Base-by-base conservation (phyloP, 2,113 vertebrate species). In the Catagonus wagneri region DNA sequence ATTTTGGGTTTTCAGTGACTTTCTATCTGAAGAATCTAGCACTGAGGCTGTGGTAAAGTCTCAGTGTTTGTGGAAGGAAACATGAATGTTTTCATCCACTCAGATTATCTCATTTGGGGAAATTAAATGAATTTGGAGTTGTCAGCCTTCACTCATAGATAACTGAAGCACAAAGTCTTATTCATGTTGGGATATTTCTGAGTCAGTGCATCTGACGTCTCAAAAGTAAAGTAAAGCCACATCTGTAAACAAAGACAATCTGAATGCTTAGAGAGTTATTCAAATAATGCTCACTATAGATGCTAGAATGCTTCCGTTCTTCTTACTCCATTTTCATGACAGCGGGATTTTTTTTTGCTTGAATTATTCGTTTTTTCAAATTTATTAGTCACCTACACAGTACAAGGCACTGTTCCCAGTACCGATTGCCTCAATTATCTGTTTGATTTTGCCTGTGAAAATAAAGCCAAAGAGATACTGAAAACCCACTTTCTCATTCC, bases 361-460 rank as follows among this genome's bases (percentile, higher is more conserved):
- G 4, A 72, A 94, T 84, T 83, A 44, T 11, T 86, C 11, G 50
- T 63, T 63, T 76, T 93, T 83, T 86, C 32, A 63, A 39, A 88
- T 85, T 12, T 89, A 75, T 93, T 88, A 34, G 50, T 61, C 13
- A 87, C 25, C 39, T 76, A 29, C 4, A 15, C 32, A 72, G 1
- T 44, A 27, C 0, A 76, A 71, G 69, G 29, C 65, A 65, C 34
- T 71, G 14, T 86, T 94, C n/a, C 14, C 27, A n/a, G 39, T 58
- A 76, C 32, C 50, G 66, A 83, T 81, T 61, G 58, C 60, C 79
- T 94, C 44, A 68, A 60, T 29, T 81, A 10, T 69, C 34, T 11
- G 1, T 95, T 93, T 96, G 60, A 87, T 94, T 96, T 96, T 90
- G 39, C 50, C 61, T 78, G 50, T 39, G 66, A 90, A 90, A 95